These are phyloP conservation scores for Clangula hyemalis DNA, from an alignment of 2,797 vertebrate species.

Conservation along the genomic window DNA sequence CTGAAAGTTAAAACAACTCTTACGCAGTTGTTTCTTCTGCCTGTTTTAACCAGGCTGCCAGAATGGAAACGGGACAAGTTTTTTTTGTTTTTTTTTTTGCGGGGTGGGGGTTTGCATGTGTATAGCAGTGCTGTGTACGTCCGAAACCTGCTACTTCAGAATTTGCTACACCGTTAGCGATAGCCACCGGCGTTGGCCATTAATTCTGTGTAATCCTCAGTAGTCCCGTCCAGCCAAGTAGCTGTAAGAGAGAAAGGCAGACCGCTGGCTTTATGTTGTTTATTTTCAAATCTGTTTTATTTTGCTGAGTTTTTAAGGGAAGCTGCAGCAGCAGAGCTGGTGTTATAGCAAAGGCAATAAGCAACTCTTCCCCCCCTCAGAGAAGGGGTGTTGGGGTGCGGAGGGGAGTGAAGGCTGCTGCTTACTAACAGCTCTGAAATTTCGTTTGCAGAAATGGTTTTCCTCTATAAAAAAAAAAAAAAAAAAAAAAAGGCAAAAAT, in stretches of 20 bases:
- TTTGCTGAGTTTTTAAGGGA: background rate
- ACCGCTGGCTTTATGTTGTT: background rate
- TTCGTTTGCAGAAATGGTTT: constrained; percentile 62
- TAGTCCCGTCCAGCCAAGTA: background rate
- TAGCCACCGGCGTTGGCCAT: rapidly evolving
- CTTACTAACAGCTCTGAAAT: constrained; percentile 46
- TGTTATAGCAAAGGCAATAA: background rate
- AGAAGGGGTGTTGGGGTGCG: background rate
- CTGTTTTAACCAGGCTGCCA: constrained; percentile 18
- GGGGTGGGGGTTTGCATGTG: background rate
- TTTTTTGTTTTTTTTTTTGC: background rate
- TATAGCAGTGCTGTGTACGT: background rate
- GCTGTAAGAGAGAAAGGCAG: background rate
- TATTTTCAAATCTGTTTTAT: background rate
- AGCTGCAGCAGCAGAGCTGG: background rate
- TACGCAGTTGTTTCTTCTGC: background rate
- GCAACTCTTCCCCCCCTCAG: background rate
- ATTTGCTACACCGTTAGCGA: background rate
- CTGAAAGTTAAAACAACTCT: constrained; percentile 39
- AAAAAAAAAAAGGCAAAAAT: background rate
- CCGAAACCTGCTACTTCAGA: background rate
- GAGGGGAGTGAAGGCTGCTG: background rate
- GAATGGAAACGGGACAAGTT: background rate
- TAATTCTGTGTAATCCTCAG: background rate
- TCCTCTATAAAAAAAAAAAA: background rate